A percentile compares a stretch with the other conserved stretches of the same genome.
Conservation (phyloP, 2,888 invertebrate genomes). For the Nebria salina region DNA sequence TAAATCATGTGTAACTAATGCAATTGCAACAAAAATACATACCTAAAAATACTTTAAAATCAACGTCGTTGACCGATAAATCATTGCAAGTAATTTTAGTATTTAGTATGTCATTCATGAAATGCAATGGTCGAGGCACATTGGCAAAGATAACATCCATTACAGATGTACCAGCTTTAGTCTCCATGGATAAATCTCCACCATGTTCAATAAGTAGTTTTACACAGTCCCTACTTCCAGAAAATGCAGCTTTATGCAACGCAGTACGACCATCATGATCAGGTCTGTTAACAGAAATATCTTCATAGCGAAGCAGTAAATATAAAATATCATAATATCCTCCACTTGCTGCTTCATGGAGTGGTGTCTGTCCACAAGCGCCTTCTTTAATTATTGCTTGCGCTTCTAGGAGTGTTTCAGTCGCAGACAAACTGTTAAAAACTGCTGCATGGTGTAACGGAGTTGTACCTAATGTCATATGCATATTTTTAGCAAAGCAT, state of each 20-base stretch:
- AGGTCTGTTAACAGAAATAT: slow-evolving; percentile 51
- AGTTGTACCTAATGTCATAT: slow-evolving; percentile 54
- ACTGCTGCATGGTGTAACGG: slow-evolving; percentile 61
- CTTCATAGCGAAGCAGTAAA: slow-evolving; percentile 52
- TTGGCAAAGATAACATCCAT: slow-evolving; percentile 59
- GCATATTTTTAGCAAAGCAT: no score
- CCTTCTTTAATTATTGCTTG: slow-evolving; percentile 57
- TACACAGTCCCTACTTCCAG: slow-evolving; percentile 64
- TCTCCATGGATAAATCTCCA: slow-evolving; percentile 58
- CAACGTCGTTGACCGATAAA: slow-evolving; percentile 53
- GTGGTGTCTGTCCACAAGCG: slow-evolving; percentile 57
- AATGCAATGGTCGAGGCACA: slow-evolving; percentile 57
- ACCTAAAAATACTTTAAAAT: slow-evolving; percentile 51
- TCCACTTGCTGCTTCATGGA: slow-evolving; percentile 59
- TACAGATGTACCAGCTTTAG: slow-evolving; percentile 57
- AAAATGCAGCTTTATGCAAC: slow-evolving; percentile 66
- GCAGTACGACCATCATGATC: slow-evolving; percentile 63
- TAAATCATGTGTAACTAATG: not conserved
- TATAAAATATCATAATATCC: slow-evolving; percentile 55
- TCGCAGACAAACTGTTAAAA: slow-evolving; percentile 56
- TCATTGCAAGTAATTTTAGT: slow-evolving; percentile 55
- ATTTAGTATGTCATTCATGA: slow-evolving; percentile 58
- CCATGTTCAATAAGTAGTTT: slow-evolving; percentile 62
- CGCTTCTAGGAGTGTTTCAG: slow-evolving; percentile 56
- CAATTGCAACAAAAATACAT: slow-evolving; percentile 21